Percentiles rank a stretch among this genome's conserved stretches.
phyloP scores from a whole-genome alignment of 2,113 vertebrate species.

The Dendrocopos noguchii region DNA sequence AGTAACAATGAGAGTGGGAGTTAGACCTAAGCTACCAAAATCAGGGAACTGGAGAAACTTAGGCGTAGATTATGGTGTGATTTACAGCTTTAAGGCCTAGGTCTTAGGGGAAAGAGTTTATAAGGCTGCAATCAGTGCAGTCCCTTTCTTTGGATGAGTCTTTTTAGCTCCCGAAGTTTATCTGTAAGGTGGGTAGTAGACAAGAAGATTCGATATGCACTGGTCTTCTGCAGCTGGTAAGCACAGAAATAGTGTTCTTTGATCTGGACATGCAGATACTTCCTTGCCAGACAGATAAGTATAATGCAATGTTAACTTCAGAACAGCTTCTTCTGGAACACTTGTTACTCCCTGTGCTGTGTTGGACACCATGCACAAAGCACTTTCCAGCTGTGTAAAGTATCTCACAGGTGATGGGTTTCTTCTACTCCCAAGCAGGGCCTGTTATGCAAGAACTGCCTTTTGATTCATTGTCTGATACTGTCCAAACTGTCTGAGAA shows the following conservation, averaged over 20 bases:
- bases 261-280: background rate
- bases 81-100: background rate
- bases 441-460: background rate
- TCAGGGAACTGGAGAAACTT: background rate
- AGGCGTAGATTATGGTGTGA: background rate
- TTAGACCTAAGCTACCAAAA: background rate
- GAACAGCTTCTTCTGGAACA: background rate
- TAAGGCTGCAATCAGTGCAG: background rate
- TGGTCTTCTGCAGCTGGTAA: background rate
- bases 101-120: background rate
- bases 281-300: background rate
- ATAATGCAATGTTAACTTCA: background rate
- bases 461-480: background rate
- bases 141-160: fast-evolving
- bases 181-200: background rate
- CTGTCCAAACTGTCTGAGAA: background rate
- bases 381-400: background rate
- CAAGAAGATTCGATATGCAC: background rate
- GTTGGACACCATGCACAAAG: background rate
- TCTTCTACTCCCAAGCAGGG: background rate
- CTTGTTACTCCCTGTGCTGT: background rate
- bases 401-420: background rate
- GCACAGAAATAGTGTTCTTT: background rate
- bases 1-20: background rate
- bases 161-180: background rate